Evolutionary conservation across 2,797 vertebrate species (phyloP).

Genomic region (Ctenopoma multispine): DNA sequence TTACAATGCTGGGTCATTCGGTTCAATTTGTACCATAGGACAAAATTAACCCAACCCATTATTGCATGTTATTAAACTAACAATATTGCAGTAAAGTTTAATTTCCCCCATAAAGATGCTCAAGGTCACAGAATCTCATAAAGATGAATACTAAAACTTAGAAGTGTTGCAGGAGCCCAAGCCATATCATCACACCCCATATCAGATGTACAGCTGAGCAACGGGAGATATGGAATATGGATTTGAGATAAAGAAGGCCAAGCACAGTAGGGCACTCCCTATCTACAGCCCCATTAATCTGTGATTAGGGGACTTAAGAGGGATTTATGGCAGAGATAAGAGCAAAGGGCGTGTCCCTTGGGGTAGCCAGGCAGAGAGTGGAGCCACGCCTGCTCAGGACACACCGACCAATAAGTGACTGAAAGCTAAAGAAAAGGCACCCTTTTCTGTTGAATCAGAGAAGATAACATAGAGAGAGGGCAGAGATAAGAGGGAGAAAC

Average conservation of each 20-base stretch:
- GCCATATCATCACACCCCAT: constrained; percentile 39
- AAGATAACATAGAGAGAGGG: constrained; percentile 57
- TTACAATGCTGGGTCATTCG: constrained; percentile 28
- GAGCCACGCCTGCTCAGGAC: constrained; percentile 60
- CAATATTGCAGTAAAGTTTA: constrained; percentile 38
- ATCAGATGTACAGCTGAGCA: constrained; percentile 68
- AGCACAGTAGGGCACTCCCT: constrained; percentile 70
- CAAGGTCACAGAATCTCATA: constrained; percentile 59
- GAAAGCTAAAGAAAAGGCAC: constrained; percentile 59
- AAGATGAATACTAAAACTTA: constrained; percentile 50
- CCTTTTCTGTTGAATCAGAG: constrained; percentile 70
- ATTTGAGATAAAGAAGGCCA: constrained; percentile 74
- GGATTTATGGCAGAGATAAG: constrained; percentile 85
- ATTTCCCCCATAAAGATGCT: constrained; percentile 45
- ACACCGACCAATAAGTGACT: constrained; percentile 50
- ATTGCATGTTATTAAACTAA: constrained; percentile 25
- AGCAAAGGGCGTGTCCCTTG: constrained; percentile 74
- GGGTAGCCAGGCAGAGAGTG: constrained; percentile 50
- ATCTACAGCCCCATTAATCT: constrained; percentile 82
- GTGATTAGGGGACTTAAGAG: constrained; percentile 84
- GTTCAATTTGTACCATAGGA: constrained; percentile 9
- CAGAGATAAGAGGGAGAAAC: constrained; percentile 55
- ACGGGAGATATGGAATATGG: constrained; percentile 69
- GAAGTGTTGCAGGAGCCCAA: constrained; percentile 30
- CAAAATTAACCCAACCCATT: constrained; percentile 27